Evolutionary conservation across 2,797 vertebrate genomes (phyloP).

Genomic region (Anguilla anguilla): DNA sequence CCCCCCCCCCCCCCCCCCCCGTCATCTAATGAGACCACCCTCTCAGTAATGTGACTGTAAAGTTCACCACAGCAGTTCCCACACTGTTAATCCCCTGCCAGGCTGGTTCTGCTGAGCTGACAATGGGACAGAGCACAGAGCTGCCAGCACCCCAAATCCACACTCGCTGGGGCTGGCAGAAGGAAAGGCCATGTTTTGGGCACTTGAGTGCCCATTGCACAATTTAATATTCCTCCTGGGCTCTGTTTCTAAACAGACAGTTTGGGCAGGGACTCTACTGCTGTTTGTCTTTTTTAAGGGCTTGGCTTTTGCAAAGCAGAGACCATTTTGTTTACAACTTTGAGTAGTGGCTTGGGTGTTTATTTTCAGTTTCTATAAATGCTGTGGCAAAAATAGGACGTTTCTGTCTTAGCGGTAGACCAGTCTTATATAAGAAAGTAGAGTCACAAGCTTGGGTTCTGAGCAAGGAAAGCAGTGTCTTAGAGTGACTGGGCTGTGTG

Average conservation of each 20-base stretch:
- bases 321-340: slow-evolving; percentile 12
- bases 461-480: slow-evolving; percentile 12
- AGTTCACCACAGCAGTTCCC: slow-evolving; percentile 9
- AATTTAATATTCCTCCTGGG: slow-evolving; percentile 15
- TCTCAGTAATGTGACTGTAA: slow-evolving; percentile 9
- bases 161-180: not conserved
- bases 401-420: slow-evolving; percentile 11
- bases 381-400: slow-evolving; percentile 14
- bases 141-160: slow-evolving; percentile 16
- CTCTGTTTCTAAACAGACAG: not conserved
- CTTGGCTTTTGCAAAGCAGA: not conserved
- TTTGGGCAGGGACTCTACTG: not conserved
- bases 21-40: slow-evolving; percentile 25
- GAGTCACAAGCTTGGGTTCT: not conserved
- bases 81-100: slow-evolving; percentile 3
- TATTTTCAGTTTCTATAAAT: slow-evolving; percentile 31
- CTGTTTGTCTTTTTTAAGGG: slow-evolving; percentile 17
- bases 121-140: not conserved
- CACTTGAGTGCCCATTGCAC: not conserved
- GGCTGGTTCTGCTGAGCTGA: slow-evolving; percentile 12
- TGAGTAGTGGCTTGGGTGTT: slow-evolving; percentile 7
- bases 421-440: not conserved
- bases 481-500: not conserved
- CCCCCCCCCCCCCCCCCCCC: not conserved
- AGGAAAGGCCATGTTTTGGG: slow-evolving; percentile 12